Evolutionary conservation across 2,113 vertebrate genomes (phyloP).

Genomic region (Oryzias curvinotus): DNA sequence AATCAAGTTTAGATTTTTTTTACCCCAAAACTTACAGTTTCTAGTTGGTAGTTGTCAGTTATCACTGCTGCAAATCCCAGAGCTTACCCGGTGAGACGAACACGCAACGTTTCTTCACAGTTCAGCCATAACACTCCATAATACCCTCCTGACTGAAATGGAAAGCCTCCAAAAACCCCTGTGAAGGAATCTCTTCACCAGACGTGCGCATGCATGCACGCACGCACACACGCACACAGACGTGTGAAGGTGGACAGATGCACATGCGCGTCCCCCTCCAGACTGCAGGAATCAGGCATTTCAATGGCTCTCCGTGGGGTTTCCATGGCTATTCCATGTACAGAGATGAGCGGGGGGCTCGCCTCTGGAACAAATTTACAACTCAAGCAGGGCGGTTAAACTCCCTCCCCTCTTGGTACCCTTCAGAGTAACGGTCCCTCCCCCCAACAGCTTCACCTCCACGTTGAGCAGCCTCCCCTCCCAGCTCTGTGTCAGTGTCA

Average conservation of each 20-base stretch:
- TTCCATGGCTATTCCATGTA: slow-evolving; percentile 78
- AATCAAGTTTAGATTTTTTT: too few species aligned
- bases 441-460: slow-evolving; percentile 44
- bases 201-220: slow-evolving; percentile 22
- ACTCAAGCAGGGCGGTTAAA: slow-evolving; percentile 77
- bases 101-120: background rate
- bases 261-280: slow-evolving; percentile 32
- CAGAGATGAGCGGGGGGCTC: slow-evolving; percentile 72
- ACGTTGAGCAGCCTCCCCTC: slow-evolving; percentile 53
- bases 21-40: too few species aligned
- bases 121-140: background rate
- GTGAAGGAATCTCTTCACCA: slow-evolving; percentile 12
- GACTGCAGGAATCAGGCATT: slow-evolving; percentile 70
- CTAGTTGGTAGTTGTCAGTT: too few species aligned
- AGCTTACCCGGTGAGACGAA: background rate
- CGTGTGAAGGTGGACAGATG: slow-evolving; percentile 9
- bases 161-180: background rate
- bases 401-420: slow-evolving; percentile 42
- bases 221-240: slow-evolving; percentile 23
- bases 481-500: slow-evolving; percentile 45
- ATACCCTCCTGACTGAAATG: too few species aligned
- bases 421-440: slow-evolving; percentile 67
- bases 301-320: slow-evolving; percentile 66
- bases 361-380: slow-evolving; percentile 78
- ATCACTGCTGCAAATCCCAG: too few species aligned